A percentile compares a stretch with the other conserved stretches of the same genome.
Conservation (phyloP, 2,113 vertebrate species). For the Merops nubicus region DNA sequence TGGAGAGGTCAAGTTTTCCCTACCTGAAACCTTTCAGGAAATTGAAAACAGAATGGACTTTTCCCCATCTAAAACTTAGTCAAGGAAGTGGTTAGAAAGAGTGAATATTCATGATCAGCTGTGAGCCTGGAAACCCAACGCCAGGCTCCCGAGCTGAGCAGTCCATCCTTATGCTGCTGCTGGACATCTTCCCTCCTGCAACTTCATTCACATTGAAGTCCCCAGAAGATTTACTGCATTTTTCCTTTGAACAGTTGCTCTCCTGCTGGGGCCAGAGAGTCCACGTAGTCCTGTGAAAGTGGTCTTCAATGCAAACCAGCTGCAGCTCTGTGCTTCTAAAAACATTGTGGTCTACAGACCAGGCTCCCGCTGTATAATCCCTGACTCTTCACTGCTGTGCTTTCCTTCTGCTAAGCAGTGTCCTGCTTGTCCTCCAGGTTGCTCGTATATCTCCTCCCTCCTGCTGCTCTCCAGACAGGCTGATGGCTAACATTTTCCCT, state of each 20-base stretch:
- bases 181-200: not conserved
- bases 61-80: not conserved
- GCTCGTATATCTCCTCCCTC: constrained; percentile 39
- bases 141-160: not conserved
- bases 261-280: not conserved
- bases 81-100: not conserved
- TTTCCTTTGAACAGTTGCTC: not conserved
- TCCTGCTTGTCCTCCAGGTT: constrained; percentile 37
- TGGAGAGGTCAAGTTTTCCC: not conserved
- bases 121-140: not conserved
- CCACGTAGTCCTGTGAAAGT: not conserved
- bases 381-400: not conserved
- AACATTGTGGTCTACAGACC: not conserved
- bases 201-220: not conserved
- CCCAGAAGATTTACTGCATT: not conserved
- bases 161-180: not conserved
- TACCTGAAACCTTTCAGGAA: not conserved
- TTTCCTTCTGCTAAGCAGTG: not conserved
- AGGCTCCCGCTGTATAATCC: not conserved
- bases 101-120: not conserved
- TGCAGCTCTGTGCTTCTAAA: not conserved
- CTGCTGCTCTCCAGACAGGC: constrained; percentile 39
- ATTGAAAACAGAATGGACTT: not conserved
- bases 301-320: not conserved
- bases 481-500: constrained; percentile 28